Percentiles rank a stretch among this genome's conserved stretches.
These are phyloP conservation scores for Dioctria rufipes DNA, from an alignment of 2,888 invertebrate genomes.

Conservation along the genomic window DNA sequence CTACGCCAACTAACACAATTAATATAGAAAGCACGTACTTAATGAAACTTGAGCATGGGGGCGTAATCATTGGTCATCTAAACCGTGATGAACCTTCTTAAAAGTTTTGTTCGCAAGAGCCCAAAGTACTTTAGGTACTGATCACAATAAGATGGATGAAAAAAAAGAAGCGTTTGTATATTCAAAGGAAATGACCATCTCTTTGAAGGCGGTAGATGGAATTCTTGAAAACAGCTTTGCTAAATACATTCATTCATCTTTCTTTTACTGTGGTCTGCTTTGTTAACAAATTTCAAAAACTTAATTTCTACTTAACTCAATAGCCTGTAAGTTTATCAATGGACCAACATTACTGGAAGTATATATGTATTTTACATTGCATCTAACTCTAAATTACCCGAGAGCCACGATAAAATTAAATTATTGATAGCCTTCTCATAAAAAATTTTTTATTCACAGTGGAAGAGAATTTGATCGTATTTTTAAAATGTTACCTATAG, in stretches of 20 bases:
- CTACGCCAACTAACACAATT: neutral
- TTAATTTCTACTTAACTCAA: neutral
- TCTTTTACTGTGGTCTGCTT: neutral
- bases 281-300: slow-evolving; percentile 7
- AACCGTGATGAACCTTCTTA: neutral
- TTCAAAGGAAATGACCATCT: neutral
- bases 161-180: neutral
- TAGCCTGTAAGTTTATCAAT: neutral
- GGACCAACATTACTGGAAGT: neutral
- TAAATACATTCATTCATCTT: neutral
- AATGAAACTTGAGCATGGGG: slow-evolving; percentile 34
- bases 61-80: slow-evolving; percentile 18
- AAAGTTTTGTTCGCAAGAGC: slow-evolving; percentile 10
- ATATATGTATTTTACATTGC: neutral
- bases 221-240: neutral
- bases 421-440: neutral
- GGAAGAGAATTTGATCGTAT: neutral
- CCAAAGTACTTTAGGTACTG: neutral
- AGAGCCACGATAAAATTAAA: neutral
- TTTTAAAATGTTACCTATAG: no score
- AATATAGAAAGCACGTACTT: slow-evolving; percentile 38
- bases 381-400: neutral
- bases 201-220: neutral
- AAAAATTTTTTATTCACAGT: neutral
- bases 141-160: neutral